These are phyloP conservation scores for Lasioglossum lativentre DNA, from an alignment of 2,888 invertebrate species.

Conservation along the genomic window DNA sequence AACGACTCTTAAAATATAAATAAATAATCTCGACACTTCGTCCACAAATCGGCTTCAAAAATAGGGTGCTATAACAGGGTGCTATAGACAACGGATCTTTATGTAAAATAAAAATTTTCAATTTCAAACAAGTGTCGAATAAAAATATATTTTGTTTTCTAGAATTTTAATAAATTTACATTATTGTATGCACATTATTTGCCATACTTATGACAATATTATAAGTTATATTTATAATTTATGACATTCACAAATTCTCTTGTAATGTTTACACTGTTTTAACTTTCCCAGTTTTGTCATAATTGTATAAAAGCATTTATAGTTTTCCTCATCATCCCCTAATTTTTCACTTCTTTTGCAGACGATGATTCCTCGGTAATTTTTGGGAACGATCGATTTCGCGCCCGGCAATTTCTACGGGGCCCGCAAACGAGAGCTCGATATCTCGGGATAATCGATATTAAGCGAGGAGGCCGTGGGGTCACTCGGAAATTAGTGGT, in stretches of 20 bases:
- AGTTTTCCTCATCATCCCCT: neutral
- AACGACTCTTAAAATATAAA: neutral
- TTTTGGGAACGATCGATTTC: neutral
- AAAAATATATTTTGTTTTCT: neutral
- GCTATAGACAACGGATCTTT: neutral
- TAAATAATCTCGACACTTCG: too few relatives aligned
- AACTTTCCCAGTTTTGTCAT: too few relatives aligned
- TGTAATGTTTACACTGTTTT: too few relatives aligned
- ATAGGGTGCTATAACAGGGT: too few relatives aligned
- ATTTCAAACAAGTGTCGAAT: too few relatives aligned
- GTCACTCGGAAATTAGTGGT: conserved; percentile 77
- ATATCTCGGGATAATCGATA: conserved; percentile 46
- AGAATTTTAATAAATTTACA: neutral
- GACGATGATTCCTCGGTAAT: neutral
- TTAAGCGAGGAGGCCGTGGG: conserved; percentile 55
- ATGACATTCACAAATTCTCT: too few relatives aligned
- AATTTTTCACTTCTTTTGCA: neutral
- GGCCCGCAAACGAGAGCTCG: conserved; percentile 22
- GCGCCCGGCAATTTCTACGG: conserved; percentile 16
- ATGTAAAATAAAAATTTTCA: neutral
- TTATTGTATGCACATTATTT: too few relatives aligned
- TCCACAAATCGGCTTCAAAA: neutral
- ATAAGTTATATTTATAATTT: too few relatives aligned
- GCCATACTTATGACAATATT: too few relatives aligned
- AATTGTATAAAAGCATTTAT: too few relatives aligned